phyloP scores from a whole-genome alignment of 2,113 vertebrate species.

The Sphyrna mokarran region DNA sequence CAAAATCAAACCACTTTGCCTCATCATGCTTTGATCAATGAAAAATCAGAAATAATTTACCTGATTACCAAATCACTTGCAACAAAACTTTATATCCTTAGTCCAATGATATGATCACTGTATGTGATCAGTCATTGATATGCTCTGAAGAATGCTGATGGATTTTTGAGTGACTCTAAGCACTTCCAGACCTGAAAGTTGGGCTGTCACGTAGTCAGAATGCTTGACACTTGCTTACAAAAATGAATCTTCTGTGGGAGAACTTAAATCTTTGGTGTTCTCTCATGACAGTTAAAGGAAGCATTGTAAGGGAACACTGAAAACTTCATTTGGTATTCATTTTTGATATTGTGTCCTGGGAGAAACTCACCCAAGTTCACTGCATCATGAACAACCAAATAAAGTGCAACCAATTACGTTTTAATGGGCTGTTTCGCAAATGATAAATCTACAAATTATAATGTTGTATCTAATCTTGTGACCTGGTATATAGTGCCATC shows the following conservation, averaged over 20 bases:
- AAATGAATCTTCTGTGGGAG: too few relatives aligned
- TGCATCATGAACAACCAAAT: too few relatives aligned
- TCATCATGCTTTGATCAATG: background rate
- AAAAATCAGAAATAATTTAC: background rate
- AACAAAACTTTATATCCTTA: background rate
- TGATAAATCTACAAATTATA: background rate
- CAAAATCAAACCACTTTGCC: background rate
- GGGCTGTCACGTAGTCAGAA: too few relatives aligned
- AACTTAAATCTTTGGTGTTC: too few relatives aligned
- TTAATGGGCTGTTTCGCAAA: too few relatives aligned
- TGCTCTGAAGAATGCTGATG: background rate
- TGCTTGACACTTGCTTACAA: too few relatives aligned
- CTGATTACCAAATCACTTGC: background rate
- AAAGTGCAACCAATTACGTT: background rate
- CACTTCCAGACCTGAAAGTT: background rate
- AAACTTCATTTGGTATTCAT: too few relatives aligned
- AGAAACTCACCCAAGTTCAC: too few relatives aligned
- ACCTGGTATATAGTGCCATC: background rate
- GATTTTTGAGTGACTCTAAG: background rate
- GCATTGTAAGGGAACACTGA: too few relatives aligned
- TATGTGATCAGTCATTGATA: background rate
- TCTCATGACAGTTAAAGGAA: too few relatives aligned
- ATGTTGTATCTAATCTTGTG: background rate
- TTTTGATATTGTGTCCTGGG: too few relatives aligned
- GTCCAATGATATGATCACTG: background rate